These are phyloP conservation scores for Xiphophorus couchianus DNA, from an alignment of 2,113 vertebrate genomes.

Conservation along the genomic window DNA sequence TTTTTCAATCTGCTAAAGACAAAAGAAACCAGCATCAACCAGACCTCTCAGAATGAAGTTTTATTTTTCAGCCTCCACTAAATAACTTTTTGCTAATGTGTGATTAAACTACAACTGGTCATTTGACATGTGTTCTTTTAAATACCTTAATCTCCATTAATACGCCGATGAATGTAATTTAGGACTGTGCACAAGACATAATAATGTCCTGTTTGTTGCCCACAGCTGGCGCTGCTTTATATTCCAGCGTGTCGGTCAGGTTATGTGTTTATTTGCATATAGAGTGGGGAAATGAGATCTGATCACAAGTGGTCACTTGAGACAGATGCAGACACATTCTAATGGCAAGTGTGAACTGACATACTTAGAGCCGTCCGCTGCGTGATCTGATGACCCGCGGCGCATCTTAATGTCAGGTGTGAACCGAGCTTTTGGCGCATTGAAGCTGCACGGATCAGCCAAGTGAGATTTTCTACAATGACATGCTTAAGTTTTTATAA, in stretches of 20 bases:
- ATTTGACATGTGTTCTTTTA: background rate
- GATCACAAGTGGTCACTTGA: background rate
- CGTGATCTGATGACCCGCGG: background rate
- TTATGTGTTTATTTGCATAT: constrained; percentile 1
- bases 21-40: background rate
- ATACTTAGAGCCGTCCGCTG: background rate
- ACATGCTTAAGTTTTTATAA: background rate
- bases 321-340: background rate
- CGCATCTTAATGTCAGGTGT: background rate
- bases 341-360: background rate
- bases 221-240: background rate
- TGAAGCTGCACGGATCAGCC: background rate
- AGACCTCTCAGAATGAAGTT: background rate
- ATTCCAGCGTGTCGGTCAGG: background rate
- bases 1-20: background rate
- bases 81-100: background rate
- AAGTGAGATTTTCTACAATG: background rate
- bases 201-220: background rate
- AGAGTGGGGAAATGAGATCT: background rate
- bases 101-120: background rate
- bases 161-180: background rate
- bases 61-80: background rate
- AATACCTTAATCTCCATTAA: background rate
- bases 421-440: constrained; percentile 5
- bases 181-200: background rate